Conservation (phyloP, 2,888 invertebrate genomes). For the Cinara cedri region DNA sequence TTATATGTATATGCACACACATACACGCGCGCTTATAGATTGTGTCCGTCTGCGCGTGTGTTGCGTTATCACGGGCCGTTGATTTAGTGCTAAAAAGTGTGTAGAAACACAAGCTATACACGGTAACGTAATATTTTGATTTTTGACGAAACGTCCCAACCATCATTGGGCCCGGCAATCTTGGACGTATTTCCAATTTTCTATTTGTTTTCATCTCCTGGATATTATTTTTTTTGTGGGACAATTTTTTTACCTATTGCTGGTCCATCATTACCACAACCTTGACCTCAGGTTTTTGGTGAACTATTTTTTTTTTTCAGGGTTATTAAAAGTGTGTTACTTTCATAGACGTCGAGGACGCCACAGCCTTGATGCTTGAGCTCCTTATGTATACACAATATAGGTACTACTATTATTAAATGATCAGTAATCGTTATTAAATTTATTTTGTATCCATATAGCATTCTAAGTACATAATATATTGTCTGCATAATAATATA, state of each 20-base stretch:
- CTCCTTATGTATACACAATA: conserved; percentile 26
- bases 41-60: conserved; percentile 2
- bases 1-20: conserved; percentile 11
- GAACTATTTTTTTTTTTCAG: conserved; percentile 54
- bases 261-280: background rate
- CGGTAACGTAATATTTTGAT: background rate
- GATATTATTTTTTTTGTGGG: background rate
- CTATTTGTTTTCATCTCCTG: too few relatives aligned
- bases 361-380: conserved; percentile 40
- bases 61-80: conserved; percentile 49
- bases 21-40: background rate
- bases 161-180: too few relatives aligned
- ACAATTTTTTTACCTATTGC: conserved; percentile 7
- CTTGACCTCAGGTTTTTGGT: conserved; percentile 51
- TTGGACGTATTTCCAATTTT: too few relatives aligned
- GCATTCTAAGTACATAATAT: too few relatives aligned
- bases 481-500: too few relatives aligned
- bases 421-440: background rate
- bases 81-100: conserved; percentile 32
- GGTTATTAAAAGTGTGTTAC: conserved; percentile 56
- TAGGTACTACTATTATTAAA: background rate
- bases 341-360: conserved; percentile 53
- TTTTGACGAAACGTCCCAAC: too few relatives aligned
- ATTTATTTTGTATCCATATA: background rate
- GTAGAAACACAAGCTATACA: conserved; percentile 21